Base-by-base conservation (phyloP, 2,797 vertebrate species). In the Syngnathus rostellatus region DNA sequence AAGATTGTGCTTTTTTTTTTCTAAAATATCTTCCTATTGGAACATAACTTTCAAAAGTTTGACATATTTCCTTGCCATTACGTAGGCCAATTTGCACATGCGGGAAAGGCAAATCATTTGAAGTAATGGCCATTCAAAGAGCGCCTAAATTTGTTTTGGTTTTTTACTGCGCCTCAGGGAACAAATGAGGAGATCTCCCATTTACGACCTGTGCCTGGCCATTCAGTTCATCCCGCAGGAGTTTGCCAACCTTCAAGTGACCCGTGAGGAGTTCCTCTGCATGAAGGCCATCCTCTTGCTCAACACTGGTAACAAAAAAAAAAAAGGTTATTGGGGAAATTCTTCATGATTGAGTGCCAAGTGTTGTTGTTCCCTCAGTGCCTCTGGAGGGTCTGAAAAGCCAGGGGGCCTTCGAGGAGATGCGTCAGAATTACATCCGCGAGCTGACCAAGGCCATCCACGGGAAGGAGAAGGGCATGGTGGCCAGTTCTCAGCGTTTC, bases 161-260 rank as follows among this genome's bases (percentile, higher is more conserved):
- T 31, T 31, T 31, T 31, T 31, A 12, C 5, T 23, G 11, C 6
- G 39, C n/a, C 10, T 63, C 86, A 98, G 97, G 80, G 95, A 99
- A 68, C 90, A 93, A 81, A 94, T 98, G 94, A 95, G 93, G 72
- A 93, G 92, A 68, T 94, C 92, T 45, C 96, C 97, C 0, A 97
- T 99, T 83, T 94, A 94, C 70, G 93, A 98, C 39, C 84, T 98
- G 72, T 98, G 97, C 81, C 81, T 95, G 58, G 93, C 94, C 6
- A 98, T 99, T 91, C 95, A 95, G 92, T 93, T 94, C 54, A 94
- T 99, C 76, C 95, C 97, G 17, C 94, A 96, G 81, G 97, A 98
- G 88, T 97, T 99, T 79, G 85, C 94, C 40, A 94, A 94, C 76
- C 92, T 98, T 61, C 96, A 98, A 84, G 92, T 98, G 59, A 93